A percentile compares a stretch with the other conserved stretches of the same genome.
These are phyloP conservation scores for Pollenia angustigena DNA, from an alignment of 2,888 invertebrate species.

Conservation along the genomic window DNA sequence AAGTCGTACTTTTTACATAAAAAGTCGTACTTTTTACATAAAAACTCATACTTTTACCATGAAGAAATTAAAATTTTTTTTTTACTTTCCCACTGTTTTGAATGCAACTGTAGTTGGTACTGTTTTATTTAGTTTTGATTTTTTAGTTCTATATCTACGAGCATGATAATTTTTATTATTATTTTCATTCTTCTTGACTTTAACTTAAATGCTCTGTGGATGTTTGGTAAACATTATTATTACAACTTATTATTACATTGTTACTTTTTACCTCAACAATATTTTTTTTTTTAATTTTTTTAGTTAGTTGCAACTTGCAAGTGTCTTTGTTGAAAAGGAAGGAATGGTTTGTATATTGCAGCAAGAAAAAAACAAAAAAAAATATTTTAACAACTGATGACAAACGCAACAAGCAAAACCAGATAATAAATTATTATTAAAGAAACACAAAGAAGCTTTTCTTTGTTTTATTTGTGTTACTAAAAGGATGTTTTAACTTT, in stretches of 20 bases:
- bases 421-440: constrained; percentile 65
- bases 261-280: neutral
- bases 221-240: constrained; percentile 61
- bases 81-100: neutral
- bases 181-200: constrained; percentile 34
- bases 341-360: neutral
- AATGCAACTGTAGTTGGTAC: neutral
- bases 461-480: constrained; percentile 1
- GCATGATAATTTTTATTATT: constrained; percentile 10
- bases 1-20: too few species aligned
- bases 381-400: constrained; percentile 51
- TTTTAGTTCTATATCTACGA: neutral
- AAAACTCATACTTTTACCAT: too few species aligned
- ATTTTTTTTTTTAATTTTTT: neutral
- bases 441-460: constrained; percentile 12
- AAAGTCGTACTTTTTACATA: too few species aligned
- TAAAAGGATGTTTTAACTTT: constrained; percentile 16
- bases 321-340: neutral
- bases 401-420: constrained; percentile 59
- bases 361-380: constrained; percentile 3
- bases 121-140: neutral
- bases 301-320: neutral
- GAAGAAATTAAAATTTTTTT: too few species aligned
- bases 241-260: constrained; percentile 38
- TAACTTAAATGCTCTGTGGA: constrained; percentile 33